These are phyloP conservation scores for Brachypterus glaber DNA, from an alignment of 2,888 invertebrate genomes.

Conservation along the genomic window DNA sequence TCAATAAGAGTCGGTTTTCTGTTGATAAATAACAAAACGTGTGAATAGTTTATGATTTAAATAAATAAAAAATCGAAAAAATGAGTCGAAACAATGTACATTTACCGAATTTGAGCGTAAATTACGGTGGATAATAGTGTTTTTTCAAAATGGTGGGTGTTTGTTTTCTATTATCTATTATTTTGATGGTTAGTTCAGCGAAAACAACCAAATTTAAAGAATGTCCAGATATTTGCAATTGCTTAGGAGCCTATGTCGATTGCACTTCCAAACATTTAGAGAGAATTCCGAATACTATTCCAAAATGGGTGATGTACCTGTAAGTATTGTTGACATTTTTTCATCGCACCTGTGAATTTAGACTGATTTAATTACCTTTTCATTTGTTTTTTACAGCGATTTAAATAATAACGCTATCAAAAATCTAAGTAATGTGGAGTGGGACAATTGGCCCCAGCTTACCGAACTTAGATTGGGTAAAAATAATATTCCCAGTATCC, in stretches of 20 bases:
- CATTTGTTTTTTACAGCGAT: slow-evolving; percentile 43
- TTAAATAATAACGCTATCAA: slow-evolving; percentile 65
- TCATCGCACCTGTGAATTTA: slow-evolving; percentile 10
- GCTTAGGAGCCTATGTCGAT: slow-evolving; percentile 64
- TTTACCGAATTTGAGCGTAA: slow-evolving; percentile 19
- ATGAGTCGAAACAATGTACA: slow-evolving; percentile 19
- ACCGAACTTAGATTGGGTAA: slow-evolving; percentile 69
- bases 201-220: slow-evolving; percentile 32
- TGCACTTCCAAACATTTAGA: slow-evolving; percentile 63
- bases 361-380: slow-evolving; percentile 1
- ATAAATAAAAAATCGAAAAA: slow-evolving; percentile 15
- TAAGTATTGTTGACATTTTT: slow-evolving; percentile 44
- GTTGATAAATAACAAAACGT: slow-evolving; percentile 6
- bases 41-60: slow-evolving; percentile 13
- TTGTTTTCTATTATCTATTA: slow-evolving; percentile 31
- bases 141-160: slow-evolving; percentile 43
- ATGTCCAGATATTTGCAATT: slow-evolving; percentile 63
- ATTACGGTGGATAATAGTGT: slow-evolving; percentile 35
- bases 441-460: slow-evolving; percentile 62
- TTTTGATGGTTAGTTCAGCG: slow-evolving; percentile 25
- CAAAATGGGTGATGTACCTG: slow-evolving; percentile 67
- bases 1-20: slow-evolving; percentile 12
- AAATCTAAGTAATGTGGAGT: slow-evolving; percentile 58
- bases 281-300: slow-evolving; percentile 60
- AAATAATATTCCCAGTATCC: slow-evolving; percentile 60